A percentile compares a stretch with the other conserved stretches of the same genome.
Conservation (phyloP, 2,113 vertebrate genomes). For the Microcebus griseorufus region DNA sequence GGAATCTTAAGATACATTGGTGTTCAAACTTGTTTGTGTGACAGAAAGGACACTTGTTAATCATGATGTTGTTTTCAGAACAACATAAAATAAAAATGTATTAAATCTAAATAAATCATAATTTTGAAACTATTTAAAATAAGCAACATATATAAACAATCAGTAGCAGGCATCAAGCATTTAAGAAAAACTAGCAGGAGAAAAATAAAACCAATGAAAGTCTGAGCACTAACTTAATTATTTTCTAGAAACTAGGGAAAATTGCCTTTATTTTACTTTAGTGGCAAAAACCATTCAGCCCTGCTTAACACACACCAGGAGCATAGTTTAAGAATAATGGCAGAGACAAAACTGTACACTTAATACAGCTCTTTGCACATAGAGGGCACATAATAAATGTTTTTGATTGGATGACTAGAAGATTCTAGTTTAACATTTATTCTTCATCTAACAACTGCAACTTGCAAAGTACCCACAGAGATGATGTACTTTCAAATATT, state of each 20-base stretch:
- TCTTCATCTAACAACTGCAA: constrained; percentile 62
- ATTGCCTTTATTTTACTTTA: constrained; percentile 58
- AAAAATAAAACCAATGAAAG: constrained; percentile 32
- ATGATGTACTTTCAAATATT: constrained; percentile 71
- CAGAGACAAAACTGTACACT: constrained; percentile 24
- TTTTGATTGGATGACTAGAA: constrained; percentile 60
- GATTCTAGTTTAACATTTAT: constrained; percentile 65
- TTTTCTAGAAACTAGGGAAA: neutral
- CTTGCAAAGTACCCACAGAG: constrained; percentile 59
- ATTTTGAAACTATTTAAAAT: constrained; percentile 19
- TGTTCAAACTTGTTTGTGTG: constrained; percentile 32
- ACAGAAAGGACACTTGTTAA: neutral
- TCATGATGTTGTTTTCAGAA: neutral
- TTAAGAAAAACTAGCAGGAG: constrained; percentile 5
- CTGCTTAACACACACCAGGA: constrained; percentile 45
- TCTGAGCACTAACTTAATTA: neutral
- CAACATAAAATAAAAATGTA: constrained; percentile 13
- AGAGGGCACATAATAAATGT: constrained; percentile 46
- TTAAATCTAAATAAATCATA: neutral
- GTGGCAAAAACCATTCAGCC: neutral
- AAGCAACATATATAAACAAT: neutral
- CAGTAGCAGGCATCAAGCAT: neutral
- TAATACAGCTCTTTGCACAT: constrained; percentile 42
- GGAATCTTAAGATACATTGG: neutral
- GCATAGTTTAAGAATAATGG: constrained; percentile 51